Evolutionary conservation across 2,888 invertebrate genomes (phyloP).

Genomic region (Himalopsyche anomala): DNA sequence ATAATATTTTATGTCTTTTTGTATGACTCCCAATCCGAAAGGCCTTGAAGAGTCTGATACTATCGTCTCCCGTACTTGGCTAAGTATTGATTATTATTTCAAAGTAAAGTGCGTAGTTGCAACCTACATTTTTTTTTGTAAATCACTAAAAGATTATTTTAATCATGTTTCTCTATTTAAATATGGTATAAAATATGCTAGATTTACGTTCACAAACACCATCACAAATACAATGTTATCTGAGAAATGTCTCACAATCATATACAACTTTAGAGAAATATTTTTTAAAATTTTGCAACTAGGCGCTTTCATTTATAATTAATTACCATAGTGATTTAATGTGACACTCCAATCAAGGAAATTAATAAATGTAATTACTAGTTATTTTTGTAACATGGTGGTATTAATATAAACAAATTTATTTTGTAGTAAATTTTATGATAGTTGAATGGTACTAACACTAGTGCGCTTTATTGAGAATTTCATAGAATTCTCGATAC

Average conservation of each 20-base stretch:
- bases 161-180: too few relatives aligned
- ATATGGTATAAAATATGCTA: too few relatives aligned
- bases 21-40: constrained; percentile 26
- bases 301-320: neutral
- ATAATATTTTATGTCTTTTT: neutral
- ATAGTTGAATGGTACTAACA: constrained; percentile 26
- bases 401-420: neutral
- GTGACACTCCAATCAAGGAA: neutral
- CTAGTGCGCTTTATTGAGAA: neutral
- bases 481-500: neutral
- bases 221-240: too few relatives aligned
- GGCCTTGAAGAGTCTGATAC: constrained; percentile 22
- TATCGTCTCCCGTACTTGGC: constrained; percentile 30
- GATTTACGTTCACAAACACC: too few relatives aligned
- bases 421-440: neutral
- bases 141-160: too few relatives aligned
- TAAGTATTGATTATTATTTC: constrained; percentile 25
- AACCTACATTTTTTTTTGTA: neutral
- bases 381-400: neutral
- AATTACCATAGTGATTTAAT: neutral
- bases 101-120: constrained; percentile 12
- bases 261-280: too few relatives aligned
- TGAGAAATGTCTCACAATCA: too few relatives aligned
- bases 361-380: neutral
- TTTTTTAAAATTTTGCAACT: neutral